A percentile compares a stretch with the other conserved stretches of the same genome.
phyloP scores from a whole-genome alignment of 2,797 vertebrate species.

The Propithecus perrieri region DNA sequence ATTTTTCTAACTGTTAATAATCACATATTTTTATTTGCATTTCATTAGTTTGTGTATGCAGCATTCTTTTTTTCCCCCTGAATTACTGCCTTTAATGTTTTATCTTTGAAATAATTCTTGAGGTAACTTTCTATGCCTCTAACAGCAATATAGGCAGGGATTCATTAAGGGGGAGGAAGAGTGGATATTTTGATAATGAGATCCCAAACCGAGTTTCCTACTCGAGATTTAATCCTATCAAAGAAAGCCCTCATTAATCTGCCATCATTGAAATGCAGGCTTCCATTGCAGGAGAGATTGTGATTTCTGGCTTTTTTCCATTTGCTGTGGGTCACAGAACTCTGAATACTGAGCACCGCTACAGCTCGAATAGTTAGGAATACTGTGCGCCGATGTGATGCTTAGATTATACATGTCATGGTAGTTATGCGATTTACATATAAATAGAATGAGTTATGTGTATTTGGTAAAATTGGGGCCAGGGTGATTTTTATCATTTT shows the following conservation, averaged over 20 bases:
- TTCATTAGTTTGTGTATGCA: not conserved
- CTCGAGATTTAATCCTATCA: constrained; percentile 83
- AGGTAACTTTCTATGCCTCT: constrained; percentile 41
- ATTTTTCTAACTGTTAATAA: not conserved
- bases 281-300: constrained; percentile 74
- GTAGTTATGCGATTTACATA: constrained; percentile 75
- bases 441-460: constrained; percentile 56
- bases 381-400: constrained; percentile 71
- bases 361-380: constrained; percentile 70
- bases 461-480: constrained; percentile 45
- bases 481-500: constrained; percentile 53
- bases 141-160: constrained; percentile 59
- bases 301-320: constrained; percentile 82
- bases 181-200: constrained; percentile 76
- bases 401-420: constrained; percentile 69
- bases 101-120: constrained; percentile 59
- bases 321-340: constrained; percentile 76
- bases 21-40: not conserved
- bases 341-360: constrained; percentile 74
- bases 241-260: constrained; percentile 83
- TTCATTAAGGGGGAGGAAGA: constrained; percentile 75
- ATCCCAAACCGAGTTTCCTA: constrained; percentile 75
- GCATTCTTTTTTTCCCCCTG: not conserved
- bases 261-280: constrained; percentile 65
- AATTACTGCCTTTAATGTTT: constrained; percentile 11